These are phyloP conservation scores for Saccopteryx leptura DNA, from an alignment of 2,113 vertebrate genomes.

Conservation along the genomic window DNA sequence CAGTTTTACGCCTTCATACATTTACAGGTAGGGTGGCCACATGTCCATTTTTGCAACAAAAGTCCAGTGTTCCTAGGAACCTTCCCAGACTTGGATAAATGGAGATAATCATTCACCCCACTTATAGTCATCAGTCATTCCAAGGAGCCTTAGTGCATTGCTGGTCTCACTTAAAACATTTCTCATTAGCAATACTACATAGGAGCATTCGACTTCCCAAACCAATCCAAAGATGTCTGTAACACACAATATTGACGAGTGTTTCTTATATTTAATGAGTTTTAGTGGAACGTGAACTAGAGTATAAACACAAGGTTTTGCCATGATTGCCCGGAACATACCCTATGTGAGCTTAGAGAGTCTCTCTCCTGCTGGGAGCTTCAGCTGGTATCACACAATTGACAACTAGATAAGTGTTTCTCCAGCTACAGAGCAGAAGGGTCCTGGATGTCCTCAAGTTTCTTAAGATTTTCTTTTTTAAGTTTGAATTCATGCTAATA, in stretches of 20 bases:
- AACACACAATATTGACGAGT: fast-evolving
- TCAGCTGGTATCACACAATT: background rate
- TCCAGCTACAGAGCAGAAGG: background rate
- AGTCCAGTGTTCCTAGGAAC: background rate
- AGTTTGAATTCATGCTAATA: background rate
- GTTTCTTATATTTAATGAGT: background rate
- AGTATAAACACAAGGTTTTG: background rate
- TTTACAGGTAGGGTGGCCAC: background rate
- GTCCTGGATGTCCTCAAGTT: too few species aligned
- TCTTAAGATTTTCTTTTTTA: background rate
- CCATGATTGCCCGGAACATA: fast-evolving
- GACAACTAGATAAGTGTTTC: background rate
- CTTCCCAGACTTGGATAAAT: background rate
- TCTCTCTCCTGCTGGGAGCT: background rate
- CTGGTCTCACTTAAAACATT: background rate
- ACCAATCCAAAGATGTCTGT: fast-evolving
- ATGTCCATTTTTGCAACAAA: background rate
- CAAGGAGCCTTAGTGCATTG: background rate
- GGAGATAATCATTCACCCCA: background rate
- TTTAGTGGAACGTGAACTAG: background rate
- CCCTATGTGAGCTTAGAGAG: background rate
- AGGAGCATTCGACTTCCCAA: background rate
- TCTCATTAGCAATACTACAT: fast-evolving
- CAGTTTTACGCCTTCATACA: background rate
- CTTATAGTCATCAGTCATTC: background rate